Evolutionary conservation across 2,888 invertebrate genomes (phyloP).

Genomic region (Therioaphis trifolii): DNA sequence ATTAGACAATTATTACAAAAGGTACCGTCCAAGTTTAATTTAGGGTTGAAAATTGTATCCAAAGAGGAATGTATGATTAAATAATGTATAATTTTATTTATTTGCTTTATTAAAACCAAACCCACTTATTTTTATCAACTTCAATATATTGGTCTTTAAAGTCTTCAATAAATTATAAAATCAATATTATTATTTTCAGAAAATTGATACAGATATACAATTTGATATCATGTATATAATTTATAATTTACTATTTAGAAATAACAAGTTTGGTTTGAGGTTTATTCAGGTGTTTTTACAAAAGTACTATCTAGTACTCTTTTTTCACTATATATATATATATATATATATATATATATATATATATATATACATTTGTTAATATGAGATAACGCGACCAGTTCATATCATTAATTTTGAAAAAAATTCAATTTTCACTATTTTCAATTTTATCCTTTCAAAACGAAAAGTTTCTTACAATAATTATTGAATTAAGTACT

Average conservation of each 20-base stretch:
- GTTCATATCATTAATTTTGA: no score
- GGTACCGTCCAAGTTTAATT: slow-evolving; percentile 47
- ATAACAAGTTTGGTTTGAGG: no score
- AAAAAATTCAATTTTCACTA: no score
- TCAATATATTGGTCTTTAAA: background rate
- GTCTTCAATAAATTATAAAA: slow-evolving; percentile 21
- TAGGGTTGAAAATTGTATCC: slow-evolving; percentile 14
- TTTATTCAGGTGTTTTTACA: no score
- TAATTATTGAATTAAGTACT: no score
- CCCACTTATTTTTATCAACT: background rate
- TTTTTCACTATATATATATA: background rate
- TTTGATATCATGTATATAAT: no score
- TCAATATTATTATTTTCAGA: no score
- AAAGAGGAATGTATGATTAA: no score
- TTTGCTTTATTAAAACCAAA: slow-evolving; percentile 29
- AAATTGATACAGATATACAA: background rate
- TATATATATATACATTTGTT: background rate
- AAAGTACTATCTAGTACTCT: no score
- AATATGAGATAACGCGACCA: background rate
- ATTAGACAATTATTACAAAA: slow-evolving; percentile 37
- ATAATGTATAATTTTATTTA: slow-evolving; percentile 16
- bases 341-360: background rate
- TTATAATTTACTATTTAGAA: no score
- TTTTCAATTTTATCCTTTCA: no score
- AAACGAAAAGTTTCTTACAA: no score